Base-by-base conservation (phyloP, 1,140 invertebrate genomes). In the Steinernema khuongi region DNA sequence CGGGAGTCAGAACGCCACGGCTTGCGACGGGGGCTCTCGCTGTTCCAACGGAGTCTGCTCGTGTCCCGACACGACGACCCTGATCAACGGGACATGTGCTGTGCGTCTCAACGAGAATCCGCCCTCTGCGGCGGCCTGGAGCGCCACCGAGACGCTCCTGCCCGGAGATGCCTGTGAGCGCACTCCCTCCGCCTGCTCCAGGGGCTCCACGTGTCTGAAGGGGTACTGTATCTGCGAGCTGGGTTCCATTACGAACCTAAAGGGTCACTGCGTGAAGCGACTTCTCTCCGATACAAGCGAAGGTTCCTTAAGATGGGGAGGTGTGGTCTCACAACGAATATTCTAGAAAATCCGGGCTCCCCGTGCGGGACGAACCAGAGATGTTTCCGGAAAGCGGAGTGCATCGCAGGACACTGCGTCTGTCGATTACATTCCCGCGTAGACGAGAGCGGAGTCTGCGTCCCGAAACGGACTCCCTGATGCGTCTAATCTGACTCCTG, bases 401-500 rank as follows among this genome's bases (percentile, higher is more conserved):
- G 80, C 28, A 17, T 26, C n/a, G 30, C 67, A 18, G 81, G 81
- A 19, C 79, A 71, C 67, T 81, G 80, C 68, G 43, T 81, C 7
- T 80, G 79, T 31, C 68, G 43, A 1, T 17, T 41, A 0, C 32
- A 33, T 2, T 19, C 19, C 19, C 36, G 31, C 2, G 79, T 75
- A 31, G 44, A 81, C 31, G 79, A 70, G 14, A n/a, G 78, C 22
- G 74, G 75, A 31, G 22, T 29, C 32, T 77, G 75, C 76, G 18
- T 18, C 74, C 68, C 66, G 22, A 17, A n/a, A 69, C 31, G n/a
- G 30, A 32, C 31, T 72, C 74, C 4, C 74, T 14, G n/a, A 31
- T 18, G 22, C 22, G 67, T 29, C 18, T 33, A 32, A 28, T 0
- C 77, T 26, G 1, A 67, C 22, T 22, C 22, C 18, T 75, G 19